Base-by-base conservation (phyloP, 2,888 invertebrate species). In the Plebejus melissa region DNA sequence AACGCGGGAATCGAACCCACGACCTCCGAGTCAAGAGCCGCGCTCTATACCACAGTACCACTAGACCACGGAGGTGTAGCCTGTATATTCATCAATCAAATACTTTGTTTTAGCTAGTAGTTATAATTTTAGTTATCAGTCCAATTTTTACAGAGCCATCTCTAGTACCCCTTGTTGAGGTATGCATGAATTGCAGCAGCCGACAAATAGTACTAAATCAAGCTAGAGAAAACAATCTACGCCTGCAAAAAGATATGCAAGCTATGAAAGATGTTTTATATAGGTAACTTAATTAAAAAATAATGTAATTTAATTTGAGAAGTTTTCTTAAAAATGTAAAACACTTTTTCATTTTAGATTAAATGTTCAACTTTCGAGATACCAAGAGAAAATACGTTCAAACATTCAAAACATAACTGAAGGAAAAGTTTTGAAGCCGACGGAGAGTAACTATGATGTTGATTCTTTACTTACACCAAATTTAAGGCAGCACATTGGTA, bases 221-320 rank as follows among this genome's bases (percentile, higher is more conserved):
- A 81, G 86, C 94, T 16, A 87, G 93, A 60, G 93, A 93, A 0
- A 94, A 94, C 57, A 96, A 96, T 83, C 83, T 87, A 11, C 93
- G 95, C 46, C 85, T 96, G 1, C 93, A 90, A 74, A 95, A 95
- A 79, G 97, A 97, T 82, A 93, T 97, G 84, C 92, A 94, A 74
- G 96, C 97, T 85, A 88, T 97, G 77, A 97, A 97, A 87, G 96
- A 96, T 80, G 95, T 97, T 0, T 94, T 97, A 5, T 97, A 96
- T 82, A 94, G 95, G 95, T 95, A 54, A 38, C 2, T 9, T 28
- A 81, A 60, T 58, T 60, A 0, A 9, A 54, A 50, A 54, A 54
- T 54, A 46, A 2, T 16, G 13, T 11, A 46, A 46, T 46, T 46
- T 11, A 46, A 54, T 54, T 16, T 54, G 4, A 54, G 0, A 16